Evolutionary conservation across 2,797 vertebrate species (phyloP).

Genomic region (Orestias chungarensis): DNA sequence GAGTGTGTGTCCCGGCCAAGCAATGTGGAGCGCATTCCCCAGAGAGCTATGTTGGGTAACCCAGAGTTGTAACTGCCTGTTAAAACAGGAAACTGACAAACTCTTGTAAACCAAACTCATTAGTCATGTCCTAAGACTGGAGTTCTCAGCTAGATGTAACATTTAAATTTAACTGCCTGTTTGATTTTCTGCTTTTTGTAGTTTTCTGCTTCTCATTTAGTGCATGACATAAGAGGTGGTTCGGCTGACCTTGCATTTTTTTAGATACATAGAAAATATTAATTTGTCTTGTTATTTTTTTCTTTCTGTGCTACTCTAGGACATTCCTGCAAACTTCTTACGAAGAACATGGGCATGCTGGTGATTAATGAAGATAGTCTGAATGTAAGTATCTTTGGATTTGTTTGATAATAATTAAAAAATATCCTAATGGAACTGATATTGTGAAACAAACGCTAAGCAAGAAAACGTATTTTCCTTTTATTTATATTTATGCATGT

Average conservation of each 20-base stretch:
- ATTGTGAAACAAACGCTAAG: background rate
- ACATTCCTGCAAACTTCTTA: conserved; percentile 95
- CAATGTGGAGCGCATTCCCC: conserved; percentile 56
- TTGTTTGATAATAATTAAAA: background rate
- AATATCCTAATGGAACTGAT: background rate
- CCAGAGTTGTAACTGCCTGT: conserved; percentile 66
- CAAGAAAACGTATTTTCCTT: background rate
- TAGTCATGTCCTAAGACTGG: conserved; percentile 69
- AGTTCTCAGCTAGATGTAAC: conserved; percentile 53
- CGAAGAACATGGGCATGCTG: conserved; percentile 97
- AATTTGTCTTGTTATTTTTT: conserved; percentile 19
- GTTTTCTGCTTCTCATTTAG: conserved; percentile 4
- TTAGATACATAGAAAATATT: background rate
- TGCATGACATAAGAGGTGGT: background rate
- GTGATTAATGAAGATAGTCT: conserved; percentile 97
- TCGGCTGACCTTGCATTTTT: background rate
- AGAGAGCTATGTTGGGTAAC: conserved; percentile 66
- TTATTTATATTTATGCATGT: background rate
- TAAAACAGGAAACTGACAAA: conserved; percentile 76
- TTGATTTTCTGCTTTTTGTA: conserved; percentile 15
- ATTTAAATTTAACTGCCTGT: conserved; percentile 54
- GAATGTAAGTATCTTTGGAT: conserved; percentile 86
- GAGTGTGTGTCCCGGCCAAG: conserved; percentile 60
- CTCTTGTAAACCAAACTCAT: conserved; percentile 75
- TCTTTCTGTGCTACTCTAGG: conserved; percentile 72